phyloP scores from a whole-genome alignment of 2,888 invertebrate species.

The Scaptomyza caliginosa region DNA sequence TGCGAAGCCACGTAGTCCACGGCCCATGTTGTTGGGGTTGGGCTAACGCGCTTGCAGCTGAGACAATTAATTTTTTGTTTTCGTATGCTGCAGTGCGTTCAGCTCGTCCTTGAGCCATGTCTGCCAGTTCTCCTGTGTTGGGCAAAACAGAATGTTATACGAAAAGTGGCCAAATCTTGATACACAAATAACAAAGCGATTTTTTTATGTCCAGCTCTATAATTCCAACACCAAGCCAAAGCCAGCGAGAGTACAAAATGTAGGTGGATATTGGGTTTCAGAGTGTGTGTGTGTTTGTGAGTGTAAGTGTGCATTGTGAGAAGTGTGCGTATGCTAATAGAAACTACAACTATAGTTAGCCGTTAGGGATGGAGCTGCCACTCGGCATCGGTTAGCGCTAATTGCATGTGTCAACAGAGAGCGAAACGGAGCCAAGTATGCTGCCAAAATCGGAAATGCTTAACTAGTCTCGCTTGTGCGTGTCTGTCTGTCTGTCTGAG shows the following conservation, averaged over 20 bases:
- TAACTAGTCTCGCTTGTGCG: constrained; percentile 63
- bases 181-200: constrained; percentile 38
- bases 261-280: constrained; percentile 22
- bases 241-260: constrained; percentile 45
- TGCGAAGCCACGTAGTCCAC: constrained; percentile 32
- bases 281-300: constrained; percentile 23
- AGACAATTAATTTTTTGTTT: constrained; percentile 74
- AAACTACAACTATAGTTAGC: constrained; percentile 64
- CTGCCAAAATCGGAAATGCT: constrained; percentile 77
- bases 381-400: constrained; percentile 79
- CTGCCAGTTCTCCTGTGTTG: constrained; percentile 82
- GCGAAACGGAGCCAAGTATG: constrained; percentile 54
- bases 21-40: constrained; percentile 14
- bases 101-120: constrained; percentile 83
- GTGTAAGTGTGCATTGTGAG: constrained; percentile 8
- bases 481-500: constrained; percentile 16
- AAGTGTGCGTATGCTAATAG: constrained; percentile 67
- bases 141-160: constrained; percentile 56
- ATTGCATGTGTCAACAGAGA: constrained; percentile 76
- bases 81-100: constrained; percentile 77
- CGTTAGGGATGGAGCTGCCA: constrained; percentile 55
- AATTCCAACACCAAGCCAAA: constrained; percentile 64
- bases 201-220: constrained; percentile 14
- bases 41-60: constrained; percentile 47
- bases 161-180: constrained; percentile 40